Evolutionary conservation across 2,888 invertebrate genomes (phyloP), one percentile per base, ranked within the genome.

Genomic region (Acanthosepion lycidas): DNA sequence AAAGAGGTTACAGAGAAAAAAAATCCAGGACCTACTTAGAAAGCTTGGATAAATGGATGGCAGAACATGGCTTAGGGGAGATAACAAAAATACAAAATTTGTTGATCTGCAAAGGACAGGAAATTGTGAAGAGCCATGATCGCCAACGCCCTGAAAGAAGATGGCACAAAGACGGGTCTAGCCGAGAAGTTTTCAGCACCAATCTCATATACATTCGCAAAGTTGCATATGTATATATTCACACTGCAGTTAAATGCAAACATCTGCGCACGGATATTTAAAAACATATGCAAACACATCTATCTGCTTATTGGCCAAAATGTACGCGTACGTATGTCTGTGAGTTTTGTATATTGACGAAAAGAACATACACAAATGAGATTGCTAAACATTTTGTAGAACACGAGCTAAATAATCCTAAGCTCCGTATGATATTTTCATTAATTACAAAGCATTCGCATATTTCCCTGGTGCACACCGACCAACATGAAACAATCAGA

Each of bases 401-500:
- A 78, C 78, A 78, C 78, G 78, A 15, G n/a, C 78, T 78, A 78
- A 78, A 78, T 78, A 78, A 78, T 78, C 78, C 78, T 78, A 78
- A 78, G n/a, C 78, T 78, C 78, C 78, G 78, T 78, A 78, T 78
- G n/a, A 78, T 78, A 33, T 78, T 78, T 78, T 78, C 78, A 78
- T 78, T 78, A 78, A 78, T 78, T 78, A 78, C 78, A 78, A 78
- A 78, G 78, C 78, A 78, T 78, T 78, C 78, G 78, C 78, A 78
- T 78, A 78, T 78, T 78, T 78, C 78, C 78, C 78, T 78, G 78
- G 78, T 78, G 78, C 78, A n/a, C 78, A n/a, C 78, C 78, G 78
- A 9, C 78, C 78, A 78, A 78, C 78, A 78, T 78, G 78, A 78
- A 78, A 78, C 78, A 78, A 78, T 78, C 78, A 78, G 78, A 28